A percentile compares a stretch with the other conserved stretches of the same genome.
Conservation (phyloP, 2,797 vertebrate species). For the Amblyopsis hoosieri region DNA sequence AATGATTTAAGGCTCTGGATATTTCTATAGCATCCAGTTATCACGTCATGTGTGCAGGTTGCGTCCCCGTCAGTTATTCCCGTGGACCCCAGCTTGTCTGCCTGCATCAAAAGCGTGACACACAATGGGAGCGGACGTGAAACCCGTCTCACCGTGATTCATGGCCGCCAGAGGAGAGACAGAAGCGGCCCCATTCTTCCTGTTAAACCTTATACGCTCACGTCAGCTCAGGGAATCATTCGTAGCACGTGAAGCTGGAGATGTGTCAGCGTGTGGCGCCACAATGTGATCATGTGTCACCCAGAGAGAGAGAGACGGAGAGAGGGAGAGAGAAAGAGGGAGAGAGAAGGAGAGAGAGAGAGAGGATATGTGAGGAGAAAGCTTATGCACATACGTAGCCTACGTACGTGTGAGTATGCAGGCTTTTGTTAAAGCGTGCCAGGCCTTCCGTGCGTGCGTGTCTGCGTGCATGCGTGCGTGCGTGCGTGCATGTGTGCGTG, state of each 20-base stretch:
- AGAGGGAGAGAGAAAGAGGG: neutral
- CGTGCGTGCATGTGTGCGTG: neutral
- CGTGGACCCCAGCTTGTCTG: slow-evolving; percentile 13
- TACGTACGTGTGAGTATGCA: neutral
- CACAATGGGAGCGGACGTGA: slow-evolving; percentile 39
- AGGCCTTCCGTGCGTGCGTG: neutral
- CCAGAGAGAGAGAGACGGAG: neutral
- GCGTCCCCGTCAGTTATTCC: slow-evolving; percentile 21
- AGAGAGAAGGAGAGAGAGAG: neutral
- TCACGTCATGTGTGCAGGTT: neutral
- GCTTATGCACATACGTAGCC: neutral
- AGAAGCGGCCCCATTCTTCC: slow-evolving; percentile 5
- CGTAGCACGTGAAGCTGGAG: slow-evolving; percentile 6
- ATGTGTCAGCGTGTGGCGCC: neutral
- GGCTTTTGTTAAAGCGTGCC: neutral
- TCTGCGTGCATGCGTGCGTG: neutral
- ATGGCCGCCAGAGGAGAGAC: neutral
- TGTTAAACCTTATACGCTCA: neutral
- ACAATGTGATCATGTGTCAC: slow-evolving; percentile 12
- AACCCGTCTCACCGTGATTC: slow-evolving; percentile 23
- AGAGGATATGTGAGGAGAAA: slow-evolving; percentile 1
- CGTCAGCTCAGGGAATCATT: slow-evolving; percentile 18
- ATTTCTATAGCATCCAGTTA: slow-evolving; percentile 4
- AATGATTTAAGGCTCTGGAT: slow-evolving; percentile 17
- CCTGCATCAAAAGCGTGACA: slow-evolving; percentile 37